phyloP scores from a whole-genome alignment of 2,797 vertebrate species.

The Natrix natrix region DNA sequence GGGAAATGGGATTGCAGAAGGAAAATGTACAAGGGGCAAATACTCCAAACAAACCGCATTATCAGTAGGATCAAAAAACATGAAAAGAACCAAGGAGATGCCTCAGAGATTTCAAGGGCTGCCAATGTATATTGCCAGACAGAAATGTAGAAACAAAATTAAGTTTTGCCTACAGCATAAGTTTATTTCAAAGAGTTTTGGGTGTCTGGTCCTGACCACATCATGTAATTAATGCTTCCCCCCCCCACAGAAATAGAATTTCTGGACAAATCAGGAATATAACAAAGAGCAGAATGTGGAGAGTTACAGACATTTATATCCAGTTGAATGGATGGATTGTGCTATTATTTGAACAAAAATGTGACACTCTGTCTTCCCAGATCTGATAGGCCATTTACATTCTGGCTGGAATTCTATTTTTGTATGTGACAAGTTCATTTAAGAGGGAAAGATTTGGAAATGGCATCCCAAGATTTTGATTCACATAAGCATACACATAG shows the following conservation, averaged over 20 bases:
- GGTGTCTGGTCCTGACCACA: not conserved
- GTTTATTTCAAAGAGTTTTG: not conserved
- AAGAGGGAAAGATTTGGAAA: not conserved
- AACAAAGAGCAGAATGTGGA: not conserved
- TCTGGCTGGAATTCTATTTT: not conserved
- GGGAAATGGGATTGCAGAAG: not conserved
- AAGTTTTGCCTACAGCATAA: not conserved
- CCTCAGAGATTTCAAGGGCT: not conserved
- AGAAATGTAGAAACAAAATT: not conserved
- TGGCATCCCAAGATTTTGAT: not conserved
- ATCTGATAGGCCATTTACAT: not conserved
- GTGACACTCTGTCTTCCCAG: not conserved
- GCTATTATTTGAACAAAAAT: not conserved
- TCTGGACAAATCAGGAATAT: not conserved
- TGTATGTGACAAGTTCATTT: not conserved
- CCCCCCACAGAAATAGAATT: not conserved
- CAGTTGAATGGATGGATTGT: not conserved
- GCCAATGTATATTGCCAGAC: not conserved
- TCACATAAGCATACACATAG: not conserved
- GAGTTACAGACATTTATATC: not conserved
- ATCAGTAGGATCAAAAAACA: not conserved
- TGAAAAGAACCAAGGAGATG: not conserved
- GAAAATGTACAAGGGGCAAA: not conserved
- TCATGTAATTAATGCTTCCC: not conserved
- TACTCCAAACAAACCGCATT: not conserved